These are phyloP conservation scores for Mantis religiosa DNA, from an alignment of 2,888 invertebrate species.

Conservation along the genomic window DNA sequence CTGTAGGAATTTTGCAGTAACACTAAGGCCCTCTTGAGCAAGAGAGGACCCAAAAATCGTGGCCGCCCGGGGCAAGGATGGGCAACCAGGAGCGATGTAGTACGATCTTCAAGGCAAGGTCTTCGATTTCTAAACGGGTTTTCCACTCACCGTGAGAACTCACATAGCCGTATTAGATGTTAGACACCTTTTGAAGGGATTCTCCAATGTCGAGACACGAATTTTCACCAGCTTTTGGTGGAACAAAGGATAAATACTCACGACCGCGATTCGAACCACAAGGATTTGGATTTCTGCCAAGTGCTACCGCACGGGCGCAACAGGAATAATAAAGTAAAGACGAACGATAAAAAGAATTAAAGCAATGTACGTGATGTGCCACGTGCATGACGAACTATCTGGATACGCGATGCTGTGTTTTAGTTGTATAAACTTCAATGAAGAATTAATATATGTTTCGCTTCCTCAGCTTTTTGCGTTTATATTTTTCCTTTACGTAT, in stretches of 20 bases:
- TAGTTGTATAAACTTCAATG: too few species aligned
- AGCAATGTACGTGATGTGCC: too few species aligned
- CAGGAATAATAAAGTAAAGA: too few species aligned
- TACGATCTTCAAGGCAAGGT: not conserved
- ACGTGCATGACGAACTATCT: too few species aligned
- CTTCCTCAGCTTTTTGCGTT: too few species aligned
- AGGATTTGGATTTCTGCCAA: not conserved
- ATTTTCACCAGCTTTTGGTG: not conserved
- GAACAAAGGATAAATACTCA: not conserved
- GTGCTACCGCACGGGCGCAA: too few species aligned
- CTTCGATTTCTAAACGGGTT: not conserved
- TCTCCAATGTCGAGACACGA: not conserved
- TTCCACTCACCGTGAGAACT: not conserved
- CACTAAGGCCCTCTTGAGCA: not conserved
- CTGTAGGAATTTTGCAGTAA: not conserved
- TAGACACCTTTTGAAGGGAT: not conserved
- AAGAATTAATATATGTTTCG: too few species aligned
- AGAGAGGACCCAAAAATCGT: not conserved
- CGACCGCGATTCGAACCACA: not conserved
- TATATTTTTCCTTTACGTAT: too few species aligned
- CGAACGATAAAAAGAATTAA: too few species aligned
- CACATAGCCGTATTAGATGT: not conserved
- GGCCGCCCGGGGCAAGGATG: not conserved
- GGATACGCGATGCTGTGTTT: too few species aligned
- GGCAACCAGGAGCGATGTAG: not conserved